Evolutionary conservation across 35 echinoderm and acorn worm species (phyloP).

Genomic region (Anneissia japonica): DNA sequence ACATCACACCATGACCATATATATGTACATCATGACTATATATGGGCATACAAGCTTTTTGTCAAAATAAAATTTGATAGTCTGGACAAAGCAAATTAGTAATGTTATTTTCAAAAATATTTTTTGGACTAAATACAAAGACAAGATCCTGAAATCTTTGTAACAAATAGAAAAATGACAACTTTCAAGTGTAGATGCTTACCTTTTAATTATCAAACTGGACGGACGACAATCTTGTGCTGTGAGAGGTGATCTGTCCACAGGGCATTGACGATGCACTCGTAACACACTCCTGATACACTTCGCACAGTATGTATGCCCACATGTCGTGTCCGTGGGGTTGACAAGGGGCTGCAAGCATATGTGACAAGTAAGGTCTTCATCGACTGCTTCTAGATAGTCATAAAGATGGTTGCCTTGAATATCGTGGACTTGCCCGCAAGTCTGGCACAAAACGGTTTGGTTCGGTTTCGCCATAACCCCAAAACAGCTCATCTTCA

Average conservation of each 20-base stretch:
- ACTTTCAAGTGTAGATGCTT: too few relatives aligned
- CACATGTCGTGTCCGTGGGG: slow-evolving; percentile 91
- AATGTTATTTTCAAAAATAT: too few relatives aligned
- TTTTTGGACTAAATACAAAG: too few relatives aligned
- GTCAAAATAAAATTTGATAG: too few relatives aligned
- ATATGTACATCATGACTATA: too few relatives aligned
- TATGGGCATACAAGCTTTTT: too few relatives aligned
- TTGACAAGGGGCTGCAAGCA: slow-evolving; percentile 88
- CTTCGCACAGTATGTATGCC: slow-evolving; percentile 81
- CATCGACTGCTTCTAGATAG: slow-evolving; percentile 86
- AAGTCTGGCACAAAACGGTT: slow-evolving; percentile 61
- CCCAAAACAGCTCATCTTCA: neutral
- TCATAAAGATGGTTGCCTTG: slow-evolving; percentile 87
- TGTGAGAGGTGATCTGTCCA: slow-evolving; percentile 63
- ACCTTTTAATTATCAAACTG: slow-evolving; percentile 92
- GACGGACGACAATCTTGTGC: slow-evolving; percentile 60
- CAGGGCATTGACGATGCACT: slow-evolving; percentile 75
- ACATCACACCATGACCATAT: too few relatives aligned
- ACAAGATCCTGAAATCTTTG: too few relatives aligned
- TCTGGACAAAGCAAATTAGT: too few relatives aligned
- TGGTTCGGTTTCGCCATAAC: neutral
- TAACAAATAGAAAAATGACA: too few relatives aligned
- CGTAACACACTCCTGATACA: slow-evolving; percentile 82
- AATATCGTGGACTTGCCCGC: slow-evolving; percentile 81
- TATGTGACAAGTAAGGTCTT: slow-evolving; percentile 87